Evolutionary conservation across 2,888 invertebrate species (phyloP).

Genomic region (Meganola albula): DNA sequence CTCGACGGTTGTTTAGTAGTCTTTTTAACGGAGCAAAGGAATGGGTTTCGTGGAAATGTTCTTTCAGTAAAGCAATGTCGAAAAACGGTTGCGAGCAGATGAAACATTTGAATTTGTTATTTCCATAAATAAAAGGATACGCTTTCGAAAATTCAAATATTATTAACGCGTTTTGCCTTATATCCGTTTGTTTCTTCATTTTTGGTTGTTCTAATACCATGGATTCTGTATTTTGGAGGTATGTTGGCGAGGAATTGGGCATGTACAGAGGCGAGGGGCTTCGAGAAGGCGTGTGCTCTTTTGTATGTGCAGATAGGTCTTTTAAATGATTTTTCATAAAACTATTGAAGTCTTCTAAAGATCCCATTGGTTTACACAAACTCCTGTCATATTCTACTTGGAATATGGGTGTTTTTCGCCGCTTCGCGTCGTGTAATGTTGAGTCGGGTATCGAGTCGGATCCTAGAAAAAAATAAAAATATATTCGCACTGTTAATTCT

Average conservation of each 20-base stretch:
- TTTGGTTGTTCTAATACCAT: constrained; percentile 9
- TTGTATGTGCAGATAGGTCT: constrained; percentile 13
- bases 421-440: constrained; percentile 35
- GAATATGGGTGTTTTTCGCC: constrained; percentile 61
- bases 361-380: constrained; percentile 65
- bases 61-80: constrained; percentile 48
- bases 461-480: constrained; percentile 63
- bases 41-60: constrained; percentile 56
- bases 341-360: constrained; percentile 55
- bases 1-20: constrained; percentile 58
- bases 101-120: constrained; percentile 69
- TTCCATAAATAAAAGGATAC: constrained; percentile 65
- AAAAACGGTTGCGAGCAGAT: constrained; percentile 62
- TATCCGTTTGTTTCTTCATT: constrained; percentile 39
- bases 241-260: constrained; percentile 18
- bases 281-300: constrained; percentile 37
- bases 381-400: constrained; percentile 69
- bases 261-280: constrained; percentile 47
- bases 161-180: constrained; percentile 56
- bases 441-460: constrained; percentile 40
- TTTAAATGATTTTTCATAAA: constrained; percentile 28
- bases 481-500: constrained; percentile 20
- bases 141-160: constrained; percentile 65
- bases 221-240: constrained; percentile 14
- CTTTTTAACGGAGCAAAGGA: constrained; percentile 54